Evolutionary conservation across 2,113 vertebrate genomes (phyloP), one percentile per base, ranked within the genome.

Genomic region (Alethe castanea): DNA sequence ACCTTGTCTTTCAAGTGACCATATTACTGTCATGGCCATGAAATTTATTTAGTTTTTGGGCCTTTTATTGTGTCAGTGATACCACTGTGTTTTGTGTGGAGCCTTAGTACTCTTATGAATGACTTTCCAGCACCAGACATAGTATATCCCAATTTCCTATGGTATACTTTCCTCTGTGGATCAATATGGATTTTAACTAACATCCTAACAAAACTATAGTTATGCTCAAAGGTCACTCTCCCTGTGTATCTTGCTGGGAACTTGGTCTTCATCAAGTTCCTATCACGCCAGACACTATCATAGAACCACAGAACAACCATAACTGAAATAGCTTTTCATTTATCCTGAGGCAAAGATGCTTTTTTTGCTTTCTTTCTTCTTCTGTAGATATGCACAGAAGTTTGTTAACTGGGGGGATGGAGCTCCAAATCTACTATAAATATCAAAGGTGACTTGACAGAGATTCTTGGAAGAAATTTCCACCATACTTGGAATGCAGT

Each of bases 401-500:
- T 94, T 94, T 96, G 61, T 72, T 92, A 96, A 90, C 59, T 86
- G 72, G 67, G 92, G 86, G 67, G 78, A 88, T 84, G 84, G 90
- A 95, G 31, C 90, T 85, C 45, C 47, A 94, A 95, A 73, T 83
- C 48, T 88, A 57, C 86, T 96, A 72, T 94, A 94, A 96, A 79
- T 94, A 95, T 96, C 87, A 97, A 95, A 96, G 74, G 38, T 82
- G 72, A 90, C 86, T 96, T 81, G 92, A 86, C 93, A 88, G 76
- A 90, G 70, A 91, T 90, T 94, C 83, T 95, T 94, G 86, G 96
- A 96, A 96, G 85, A 94, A 82, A 82, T 88, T 96, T 95, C 69
- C 60, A 59, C 90, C 90, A 82, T 96, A 50, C 78, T 95, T 95
- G 86, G 88, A 92, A 74, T 92, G 87, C 94, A 83, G 8, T 67